phyloP scores from a whole-genome alignment of 2,113 vertebrate species.

The Erythrolamprus reginae region DNA sequence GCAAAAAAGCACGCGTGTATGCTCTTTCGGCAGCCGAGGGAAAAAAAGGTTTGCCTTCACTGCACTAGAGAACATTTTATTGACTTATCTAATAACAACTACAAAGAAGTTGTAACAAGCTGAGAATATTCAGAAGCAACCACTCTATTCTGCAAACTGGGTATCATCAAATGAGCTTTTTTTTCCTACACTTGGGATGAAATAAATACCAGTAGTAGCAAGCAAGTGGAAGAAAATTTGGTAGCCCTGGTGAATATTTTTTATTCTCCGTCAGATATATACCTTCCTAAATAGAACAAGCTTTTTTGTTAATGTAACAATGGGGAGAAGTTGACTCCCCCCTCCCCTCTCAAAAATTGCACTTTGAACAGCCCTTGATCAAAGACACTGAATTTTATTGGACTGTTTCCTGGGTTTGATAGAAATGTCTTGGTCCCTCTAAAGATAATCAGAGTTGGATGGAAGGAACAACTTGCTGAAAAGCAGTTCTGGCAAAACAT shows the following conservation, averaged over 20 bases:
- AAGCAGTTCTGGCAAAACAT: not conserved
- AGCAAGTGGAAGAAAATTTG: not conserved
- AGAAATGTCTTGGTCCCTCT: not conserved
- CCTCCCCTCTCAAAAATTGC: no score
- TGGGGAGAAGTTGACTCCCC: no score
- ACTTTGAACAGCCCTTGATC: not conserved
- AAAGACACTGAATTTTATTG: not conserved
- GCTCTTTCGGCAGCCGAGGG: no score
- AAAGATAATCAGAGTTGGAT: not conserved
- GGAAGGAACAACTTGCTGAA: not conserved
- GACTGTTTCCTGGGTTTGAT: not conserved
- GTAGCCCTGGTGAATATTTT: not conserved
- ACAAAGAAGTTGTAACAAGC: not conserved
- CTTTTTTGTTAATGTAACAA: not conserved
- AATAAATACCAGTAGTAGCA: not conserved
- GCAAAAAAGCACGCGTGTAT: no score
- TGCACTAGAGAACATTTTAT: not conserved
- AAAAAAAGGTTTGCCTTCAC: no score
- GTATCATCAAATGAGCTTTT: not conserved
- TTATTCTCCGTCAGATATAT: not conserved
- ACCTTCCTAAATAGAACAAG: not conserved
- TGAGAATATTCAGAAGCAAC: not conserved
- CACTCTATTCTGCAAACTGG: not conserved
- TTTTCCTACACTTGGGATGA: not conserved
- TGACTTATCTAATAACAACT: not conserved